Base-by-base conservation (phyloP, 2,113 vertebrate species). In the Redunca redunca region DNA sequence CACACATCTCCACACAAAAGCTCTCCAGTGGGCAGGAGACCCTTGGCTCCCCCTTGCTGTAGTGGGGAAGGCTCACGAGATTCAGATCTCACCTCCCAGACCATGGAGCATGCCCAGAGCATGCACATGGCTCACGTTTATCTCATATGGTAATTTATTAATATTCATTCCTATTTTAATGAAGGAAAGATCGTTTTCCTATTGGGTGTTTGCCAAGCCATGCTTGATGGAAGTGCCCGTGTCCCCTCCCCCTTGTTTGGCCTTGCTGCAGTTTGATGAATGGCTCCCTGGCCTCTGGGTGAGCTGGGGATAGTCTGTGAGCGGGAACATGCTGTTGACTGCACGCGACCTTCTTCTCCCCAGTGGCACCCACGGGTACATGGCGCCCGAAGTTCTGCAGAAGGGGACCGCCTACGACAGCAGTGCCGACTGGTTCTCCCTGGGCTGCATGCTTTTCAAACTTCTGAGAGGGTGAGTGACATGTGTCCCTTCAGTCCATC, bases 371-470 rank as follows among this genome's bases (percentile, higher is more conserved):
- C 99, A 99, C 0, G 99, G 99, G 3, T 99, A 99, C 99, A 99
- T 99, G 99, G 99, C 99, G 80, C 99, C 99, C 0, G 99, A 99
- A 99, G 99, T 99, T 78, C 99, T 99, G 19, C 99, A 99, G 99
- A 99, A 99, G 98, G 99, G 99, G 52, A 99, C 99, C 0, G 99
- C 99, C 0, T 99, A 99, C 1, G 99, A 99, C 98, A 99, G 99
- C 99, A 99, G 99, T 0, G 99, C 99, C 0, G 99, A 99, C 98
- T 99, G 99, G 99, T 99, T 99, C 99, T 99, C 99, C 6, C 98
- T 99, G 96, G 99, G 99, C 91, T 99, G 99, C 98, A 99, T 99
- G 99, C 99, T 99, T 50, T 99, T 99, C 99, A 99, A 99, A 83
- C 99, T 99, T 3, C 99, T 99, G 33, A 98, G 99, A 98, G 99